Base-by-base conservation (phyloP, 2,888 invertebrate genomes). In the Creontiades dilutus region DNA sequence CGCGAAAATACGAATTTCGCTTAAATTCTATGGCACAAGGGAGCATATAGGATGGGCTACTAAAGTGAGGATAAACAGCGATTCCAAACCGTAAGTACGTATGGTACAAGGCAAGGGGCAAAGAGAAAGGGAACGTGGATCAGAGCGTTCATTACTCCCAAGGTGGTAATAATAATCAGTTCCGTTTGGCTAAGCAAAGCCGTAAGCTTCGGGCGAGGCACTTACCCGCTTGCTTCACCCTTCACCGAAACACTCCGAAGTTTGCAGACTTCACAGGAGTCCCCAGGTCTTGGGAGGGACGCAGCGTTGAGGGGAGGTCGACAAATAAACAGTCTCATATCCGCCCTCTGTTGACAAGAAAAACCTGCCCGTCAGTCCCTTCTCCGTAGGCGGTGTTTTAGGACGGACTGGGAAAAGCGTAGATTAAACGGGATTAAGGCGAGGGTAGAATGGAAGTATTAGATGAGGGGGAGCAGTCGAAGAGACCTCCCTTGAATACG, bases 261-360 rank as follows among this genome's bases (percentile, higher is more conserved):
- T 86, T 86, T 86, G 86, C 86, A 75, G 48, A 86, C 86, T 86
- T 86, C 86, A 86, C 68, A 86, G 68, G 86, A 68, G 37, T 37
- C 27, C 37, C 9, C 12, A 11, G 13, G 12, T 13, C 52, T 12
- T 52, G 52, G 2, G 68, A 0, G 11, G 23, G 68, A n/a, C n/a
- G 61, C 2, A 47, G 16, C 2, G 61, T 9, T 13, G 23, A 47
- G 13, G 61, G 19, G 75, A 47, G 23, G 75, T 48, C 47, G 13
- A 47, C 86, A 75, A 68, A 75, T 86, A 86, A 46, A 86, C 68
- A 28, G 86, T 75, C 76, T 86, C 86, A 86, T 86, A 86, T 86
- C 86, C 86, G 86, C 76, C 86, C 86, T 86, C 75, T 86, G 86
- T 86, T 86, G 86, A 86, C 86, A 86, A 75, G 86, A 86, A 75